A percentile compares a stretch with the other conserved stretches of the same genome.
Conservation (phyloP, 2,888 invertebrate species). For the Tridacna gigas region DNA sequence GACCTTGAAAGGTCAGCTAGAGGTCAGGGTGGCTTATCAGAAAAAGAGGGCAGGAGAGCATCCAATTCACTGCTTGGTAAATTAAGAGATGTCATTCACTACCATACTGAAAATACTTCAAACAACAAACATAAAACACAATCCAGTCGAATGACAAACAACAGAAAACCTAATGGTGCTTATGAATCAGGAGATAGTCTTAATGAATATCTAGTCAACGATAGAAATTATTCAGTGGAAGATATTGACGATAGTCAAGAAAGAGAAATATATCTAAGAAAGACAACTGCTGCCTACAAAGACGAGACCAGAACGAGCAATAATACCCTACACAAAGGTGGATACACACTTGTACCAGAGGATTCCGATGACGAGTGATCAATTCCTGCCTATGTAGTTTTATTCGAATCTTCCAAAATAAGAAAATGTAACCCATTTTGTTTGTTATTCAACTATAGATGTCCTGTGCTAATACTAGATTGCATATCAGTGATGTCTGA, state of each 20-base stretch:
- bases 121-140: not conserved
- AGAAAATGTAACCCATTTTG: too few relatives aligned
- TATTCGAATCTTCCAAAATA: too few relatives aligned
- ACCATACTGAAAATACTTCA: not conserved
- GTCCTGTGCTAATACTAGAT: too few relatives aligned
- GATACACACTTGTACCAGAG: conserved; percentile 4
- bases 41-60: not conserved
- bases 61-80: not conserved
- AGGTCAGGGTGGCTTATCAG: not conserved
- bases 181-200: not conserved
- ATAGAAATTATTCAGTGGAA: not conserved
- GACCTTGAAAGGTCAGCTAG: not conserved
- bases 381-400: too few relatives aligned
- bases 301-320: not conserved
- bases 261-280: not conserved
- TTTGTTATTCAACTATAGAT: too few relatives aligned
- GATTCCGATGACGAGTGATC: not conserved
- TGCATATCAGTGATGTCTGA: too few relatives aligned
- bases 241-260: not conserved
- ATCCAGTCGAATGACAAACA: not conserved
- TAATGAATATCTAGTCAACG: not conserved
- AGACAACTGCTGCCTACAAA: not conserved
- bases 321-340: conserved; percentile 7
- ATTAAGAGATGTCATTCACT: conserved; percentile 7
- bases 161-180: not conserved